Base-by-base conservation (phyloP, 2,113 vertebrate genomes). In the Oncorhynchus clarkii region DNA sequence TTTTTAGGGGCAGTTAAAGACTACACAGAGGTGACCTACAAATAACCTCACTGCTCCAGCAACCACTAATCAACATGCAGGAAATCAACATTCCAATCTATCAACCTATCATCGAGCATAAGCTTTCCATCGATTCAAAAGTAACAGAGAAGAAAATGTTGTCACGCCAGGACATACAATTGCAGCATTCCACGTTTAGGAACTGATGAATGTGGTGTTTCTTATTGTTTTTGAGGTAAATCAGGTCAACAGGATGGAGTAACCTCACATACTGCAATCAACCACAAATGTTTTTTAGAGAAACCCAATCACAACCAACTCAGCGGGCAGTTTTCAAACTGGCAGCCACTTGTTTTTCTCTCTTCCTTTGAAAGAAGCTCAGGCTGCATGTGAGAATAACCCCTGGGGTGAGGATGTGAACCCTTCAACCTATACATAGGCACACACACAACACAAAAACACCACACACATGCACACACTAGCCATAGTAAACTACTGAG, bases 201-300 rank as follows among this genome's bases (percentile, higher is more conserved):
- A 54, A 18, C 51, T 18, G 14, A 54, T 54, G 51, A 18, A 54
- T 54, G 14, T 18, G 16, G 3, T 54, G 13, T 45, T 45, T 54
- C 4, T 54, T 54, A 71, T 76, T 84, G 76, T 78, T 71, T 14
- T 1, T 72, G 13, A 68, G 59, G 68, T 27, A 65, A 78, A 84
- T 76, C 68, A 49, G 83, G 84, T 87, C 80, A 90, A 84, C 78
- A 80, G 48, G 62, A 12, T 73, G 26, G n/a, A 5, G 4, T 60
- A 80, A 85, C 84, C 84, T 84, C 77, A 86, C 82, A 76, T 71
- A 69, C 73, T 83, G 4, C n/a, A 4, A 54, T 68, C 77, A 74
- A 75, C 65, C 76, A 67, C 45, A 0, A 2, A 69, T 2, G 78
- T 66, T 84, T 85, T 76, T 66, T 16, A 71, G 75, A 88, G 78